Conservation (phyloP, 2,888 invertebrate species). For the Laspeyria flexula region DNA sequence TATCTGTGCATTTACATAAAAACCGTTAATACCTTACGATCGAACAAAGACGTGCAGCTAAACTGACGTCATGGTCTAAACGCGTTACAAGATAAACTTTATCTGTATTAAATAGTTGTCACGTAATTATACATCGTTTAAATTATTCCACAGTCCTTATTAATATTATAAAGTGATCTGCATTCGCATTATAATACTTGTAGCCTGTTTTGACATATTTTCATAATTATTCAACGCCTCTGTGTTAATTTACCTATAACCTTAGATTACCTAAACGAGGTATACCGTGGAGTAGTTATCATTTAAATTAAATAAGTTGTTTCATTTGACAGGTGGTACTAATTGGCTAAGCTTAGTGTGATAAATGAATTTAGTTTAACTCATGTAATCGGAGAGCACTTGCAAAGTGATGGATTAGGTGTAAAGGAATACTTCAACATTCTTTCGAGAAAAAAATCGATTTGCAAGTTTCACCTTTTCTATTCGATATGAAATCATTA, state of each 20-base stretch:
- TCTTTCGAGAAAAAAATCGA: too few relatives aligned
- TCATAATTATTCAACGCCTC: background rate
- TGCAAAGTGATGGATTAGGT: too few relatives aligned
- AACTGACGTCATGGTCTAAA: conserved; percentile 39
- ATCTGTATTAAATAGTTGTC: conserved; percentile 38
- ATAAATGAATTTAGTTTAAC: too few relatives aligned
- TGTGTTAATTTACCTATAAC: background rate
- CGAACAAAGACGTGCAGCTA: conserved; percentile 33
- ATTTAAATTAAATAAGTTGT: too few relatives aligned
- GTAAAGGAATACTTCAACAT: too few relatives aligned
- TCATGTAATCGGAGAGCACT: too few relatives aligned
- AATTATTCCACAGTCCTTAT: conserved; percentile 34
- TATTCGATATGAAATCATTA: too few relatives aligned
- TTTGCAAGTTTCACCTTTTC: too few relatives aligned
- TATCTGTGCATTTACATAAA: background rate
- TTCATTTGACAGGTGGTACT: too few relatives aligned
- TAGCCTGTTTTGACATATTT: conserved; percentile 1
- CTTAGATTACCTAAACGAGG: background rate
- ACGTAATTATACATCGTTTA: conserved; percentile 38
- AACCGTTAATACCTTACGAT: background rate
- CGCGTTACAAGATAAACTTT: conserved; percentile 42
- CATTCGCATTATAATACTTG: conserved; percentile 7
- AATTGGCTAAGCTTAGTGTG: too few relatives aligned
- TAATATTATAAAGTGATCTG: conserved; percentile 6
- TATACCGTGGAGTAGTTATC: background rate